Conservation (phyloP, 2,113 vertebrate genomes). For the Cnemophilus loriae region DNA sequence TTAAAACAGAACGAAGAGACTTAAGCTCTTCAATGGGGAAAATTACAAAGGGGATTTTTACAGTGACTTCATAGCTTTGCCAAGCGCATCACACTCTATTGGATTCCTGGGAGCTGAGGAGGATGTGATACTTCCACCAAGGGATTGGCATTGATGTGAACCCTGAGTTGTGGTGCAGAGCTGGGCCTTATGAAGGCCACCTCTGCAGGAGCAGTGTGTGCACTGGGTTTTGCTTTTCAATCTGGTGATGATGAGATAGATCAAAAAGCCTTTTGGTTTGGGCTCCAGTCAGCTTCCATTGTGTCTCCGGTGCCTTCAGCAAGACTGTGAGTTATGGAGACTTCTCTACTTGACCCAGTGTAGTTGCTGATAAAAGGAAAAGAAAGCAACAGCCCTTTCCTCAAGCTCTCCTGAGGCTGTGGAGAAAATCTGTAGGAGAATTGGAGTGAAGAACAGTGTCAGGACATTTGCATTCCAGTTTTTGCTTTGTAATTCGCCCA, state of each 20-base stretch:
- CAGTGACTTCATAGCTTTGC: background rate
- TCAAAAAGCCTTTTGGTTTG: background rate
- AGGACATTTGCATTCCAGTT: background rate
- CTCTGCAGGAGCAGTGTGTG: background rate
- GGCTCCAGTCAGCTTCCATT: background rate
- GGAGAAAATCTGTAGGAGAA: background rate
- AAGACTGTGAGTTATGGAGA: background rate
- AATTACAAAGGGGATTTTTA: slow-evolving; percentile 26
- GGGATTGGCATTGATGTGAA: rapidly evolving
- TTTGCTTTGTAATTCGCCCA: background rate
- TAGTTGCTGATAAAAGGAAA: background rate
- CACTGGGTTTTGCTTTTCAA: rapidly evolving
- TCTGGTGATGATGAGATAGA: background rate
- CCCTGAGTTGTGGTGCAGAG: background rate
- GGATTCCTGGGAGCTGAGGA: background rate
- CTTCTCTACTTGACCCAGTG: too few species aligned
- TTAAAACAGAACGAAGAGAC: slow-evolving; percentile 62
- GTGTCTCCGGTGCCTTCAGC: background rate
- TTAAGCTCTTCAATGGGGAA: slow-evolving; percentile 55
- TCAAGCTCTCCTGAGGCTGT: background rate
- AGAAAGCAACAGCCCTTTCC: background rate
- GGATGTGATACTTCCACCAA: background rate
- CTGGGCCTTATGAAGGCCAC: background rate
- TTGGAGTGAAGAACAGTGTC: background rate
- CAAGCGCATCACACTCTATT: background rate